phyloP scores from a whole-genome alignment of 2,113 vertebrate genomes.

The Sinocyclocheilus maitianheensis region DNA sequence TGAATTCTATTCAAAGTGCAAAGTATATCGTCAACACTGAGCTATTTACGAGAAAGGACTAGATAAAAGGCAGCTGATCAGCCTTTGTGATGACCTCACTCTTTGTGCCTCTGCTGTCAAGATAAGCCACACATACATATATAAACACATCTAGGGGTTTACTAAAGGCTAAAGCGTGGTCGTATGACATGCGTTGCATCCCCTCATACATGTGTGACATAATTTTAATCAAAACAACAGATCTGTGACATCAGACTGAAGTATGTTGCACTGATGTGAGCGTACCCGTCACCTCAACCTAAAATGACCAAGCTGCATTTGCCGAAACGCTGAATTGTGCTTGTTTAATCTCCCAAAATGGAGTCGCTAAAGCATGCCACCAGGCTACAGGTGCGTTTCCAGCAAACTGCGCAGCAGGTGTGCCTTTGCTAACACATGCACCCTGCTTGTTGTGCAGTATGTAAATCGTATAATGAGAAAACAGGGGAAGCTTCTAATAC shows the following conservation, averaged over 20 bases:
- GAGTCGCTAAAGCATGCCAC: slow-evolving; percentile 14
- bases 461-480: slow-evolving; percentile 40
- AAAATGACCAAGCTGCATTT: not conserved
- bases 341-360: slow-evolving; percentile 20
- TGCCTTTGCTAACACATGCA: not conserved
- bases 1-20: slow-evolving; percentile 33
- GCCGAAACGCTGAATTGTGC: not conserved
- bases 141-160: not conserved
- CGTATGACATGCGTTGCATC: not conserved
- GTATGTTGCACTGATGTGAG: not conserved
- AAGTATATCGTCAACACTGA: not conserved
- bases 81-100: slow-evolving; percentile 1
- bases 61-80: slow-evolving; percentile 1
- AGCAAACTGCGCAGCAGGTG: slow-evolving; percentile 37
- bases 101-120: not conserved
- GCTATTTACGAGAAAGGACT: slow-evolving; percentile 48
- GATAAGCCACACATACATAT: not conserved
- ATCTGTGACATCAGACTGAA: not conserved
- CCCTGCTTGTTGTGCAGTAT: slow-evolving; percentile 2
- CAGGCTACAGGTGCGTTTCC: slow-evolving; percentile 2
- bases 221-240: not conserved
- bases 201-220: not conserved
- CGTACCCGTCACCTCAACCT: not conserved
- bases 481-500: slow-evolving; percentile 19
- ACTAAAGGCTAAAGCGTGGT: not conserved